phyloP scores from a whole-genome alignment of 2,888 invertebrate genomes.

The Pristionchus mayeri region DNA sequence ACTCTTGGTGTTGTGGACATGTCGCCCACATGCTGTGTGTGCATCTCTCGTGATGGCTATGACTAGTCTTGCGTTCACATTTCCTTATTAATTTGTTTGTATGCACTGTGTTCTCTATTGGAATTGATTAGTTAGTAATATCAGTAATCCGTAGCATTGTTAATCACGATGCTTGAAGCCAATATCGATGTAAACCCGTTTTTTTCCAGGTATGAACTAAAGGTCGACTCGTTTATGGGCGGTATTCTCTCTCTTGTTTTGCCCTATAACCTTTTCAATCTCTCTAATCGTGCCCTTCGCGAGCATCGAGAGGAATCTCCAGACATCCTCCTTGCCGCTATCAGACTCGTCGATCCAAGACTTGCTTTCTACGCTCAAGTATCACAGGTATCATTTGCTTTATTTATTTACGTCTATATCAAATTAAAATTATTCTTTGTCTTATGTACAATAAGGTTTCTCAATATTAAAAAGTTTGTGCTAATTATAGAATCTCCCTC shows the following conservation, averaged over 20 bases:
- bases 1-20: not conserved
- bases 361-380: slow-evolving; percentile 31
- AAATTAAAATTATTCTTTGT: too few species aligned
- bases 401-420: not conserved
- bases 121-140: not conserved
- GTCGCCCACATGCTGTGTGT: not conserved
- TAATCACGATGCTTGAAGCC: not conserved
- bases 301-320: slow-evolving; percentile 17
- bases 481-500: slow-evolving; percentile 32
- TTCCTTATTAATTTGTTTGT: not conserved
- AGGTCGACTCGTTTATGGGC: slow-evolving; percentile 26
- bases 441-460: too few species aligned
- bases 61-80: not conserved
- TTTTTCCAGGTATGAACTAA: not conserved
- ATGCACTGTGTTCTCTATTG: too few species aligned
- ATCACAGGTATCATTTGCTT: not conserved
- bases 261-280: slow-evolving; percentile 24
- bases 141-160: not conserved
- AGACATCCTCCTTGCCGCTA: slow-evolving; percentile 42
- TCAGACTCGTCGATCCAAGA: slow-evolving; percentile 24
- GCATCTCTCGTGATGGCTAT: slow-evolving; percentile 12
- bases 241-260: slow-evolving; percentile 29
- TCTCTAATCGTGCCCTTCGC: slow-evolving; percentile 11
- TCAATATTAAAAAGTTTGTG: too few species aligned
- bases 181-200: not conserved